Conservation (phyloP, 2,888 invertebrate genomes). For the Xanthorhoe designata region DNA sequence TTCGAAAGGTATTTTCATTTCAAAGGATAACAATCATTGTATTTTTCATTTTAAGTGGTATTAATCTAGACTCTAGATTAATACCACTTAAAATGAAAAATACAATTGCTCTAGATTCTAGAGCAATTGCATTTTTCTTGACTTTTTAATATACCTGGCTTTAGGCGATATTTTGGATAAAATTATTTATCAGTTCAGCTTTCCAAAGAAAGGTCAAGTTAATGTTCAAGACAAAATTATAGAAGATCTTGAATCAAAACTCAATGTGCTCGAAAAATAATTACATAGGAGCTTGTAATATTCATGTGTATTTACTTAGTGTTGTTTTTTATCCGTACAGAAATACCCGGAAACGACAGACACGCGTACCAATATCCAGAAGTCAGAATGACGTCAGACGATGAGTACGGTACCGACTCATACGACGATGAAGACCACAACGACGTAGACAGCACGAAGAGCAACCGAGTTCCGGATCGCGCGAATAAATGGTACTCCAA, state of each 20-base stretch:
- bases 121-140: too few species aligned
- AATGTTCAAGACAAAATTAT: too few species aligned
- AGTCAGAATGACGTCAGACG: constrained; percentile 70
- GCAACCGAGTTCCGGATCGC: constrained; percentile 78
- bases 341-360: constrained; percentile 81
- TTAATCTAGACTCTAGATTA: neutral
- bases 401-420: constrained; percentile 74
- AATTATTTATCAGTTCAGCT: too few species aligned
- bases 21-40: neutral
- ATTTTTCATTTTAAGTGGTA: neutral
- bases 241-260: too few species aligned
- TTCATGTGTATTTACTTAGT: constrained; percentile 12
- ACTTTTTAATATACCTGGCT: too few species aligned
- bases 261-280: too few species aligned
- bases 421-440: constrained; percentile 70
- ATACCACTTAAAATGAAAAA: constrained; percentile 1
- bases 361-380: constrained; percentile 77
- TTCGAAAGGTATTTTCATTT: neutral
- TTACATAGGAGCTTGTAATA: neutral
- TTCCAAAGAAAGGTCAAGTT: too few species aligned
- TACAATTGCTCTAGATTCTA: too few species aligned
- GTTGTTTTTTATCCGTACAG: constrained; percentile 53
- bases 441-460: constrained; percentile 67
- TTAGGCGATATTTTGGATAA: too few species aligned
- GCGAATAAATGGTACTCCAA: constrained; percentile 83